Base-by-base conservation (phyloP, 2,113 vertebrate species). In the Gallinago media region DNA sequence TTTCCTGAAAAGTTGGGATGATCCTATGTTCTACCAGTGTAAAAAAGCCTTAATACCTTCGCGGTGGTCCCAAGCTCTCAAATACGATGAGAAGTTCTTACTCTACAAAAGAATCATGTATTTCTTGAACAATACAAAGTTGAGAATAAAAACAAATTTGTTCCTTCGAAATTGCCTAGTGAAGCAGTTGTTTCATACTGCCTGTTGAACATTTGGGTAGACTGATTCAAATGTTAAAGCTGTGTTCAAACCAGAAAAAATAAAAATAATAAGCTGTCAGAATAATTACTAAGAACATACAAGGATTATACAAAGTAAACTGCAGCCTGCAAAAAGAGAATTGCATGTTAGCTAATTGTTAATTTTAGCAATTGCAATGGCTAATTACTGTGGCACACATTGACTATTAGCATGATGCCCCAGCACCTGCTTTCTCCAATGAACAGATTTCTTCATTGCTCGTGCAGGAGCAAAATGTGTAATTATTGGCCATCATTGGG, bases 291-390 rank as follows among this genome's bases (percentile, higher is more conserved):
- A 98, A 98, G 98, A 98, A 98, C 98, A 98, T 98, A 98, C 98
- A 98, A 98, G 99, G 99, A 99, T 99, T 99, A 99, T 98, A 98
- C 98, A 98, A 98, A 98, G 98, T 98, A 98, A 99, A 99, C 98
- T 98, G 98, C 98, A 96, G 98, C 98, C 99, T 98, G 98, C 98
- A 98, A 98, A 98, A 98, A 97, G 98, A 98, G 99, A 99, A 99
- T 99, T 99, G 99, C 99, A 99, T 99, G 99, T 99, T 99, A 99
- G 99, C 99, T 99, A 99, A 99, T 99, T 99, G 99, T 99, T 99
- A 99, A 99, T 99, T 99, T 99, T 99, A 99, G 98, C 99, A 99
- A 99, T 99, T 98, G 98, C 99, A 98, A 98, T 95, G 98, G 98
- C 98, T 99, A 99, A 99, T 99, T 99, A 99, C 98, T 98, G 97